phyloP scores from a whole-genome alignment of 1,140 invertebrate genomes.

The Achatina immaculata region DNA sequence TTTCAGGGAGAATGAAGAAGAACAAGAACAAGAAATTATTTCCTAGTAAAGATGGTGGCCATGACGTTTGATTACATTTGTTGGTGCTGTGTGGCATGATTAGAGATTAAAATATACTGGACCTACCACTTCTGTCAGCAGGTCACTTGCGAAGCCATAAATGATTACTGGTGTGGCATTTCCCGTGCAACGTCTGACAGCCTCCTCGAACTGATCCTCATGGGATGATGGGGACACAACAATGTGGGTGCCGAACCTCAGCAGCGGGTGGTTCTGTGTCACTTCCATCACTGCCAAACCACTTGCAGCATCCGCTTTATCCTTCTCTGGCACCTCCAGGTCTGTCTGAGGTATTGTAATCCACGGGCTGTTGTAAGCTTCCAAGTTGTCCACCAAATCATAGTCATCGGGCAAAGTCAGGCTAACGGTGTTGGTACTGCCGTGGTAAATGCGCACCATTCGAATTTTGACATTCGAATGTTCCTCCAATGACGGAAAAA shows the following conservation, averaged over 20 bases:
- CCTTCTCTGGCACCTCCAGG: conserved; percentile 75
- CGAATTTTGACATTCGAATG: conserved; percentile 73
- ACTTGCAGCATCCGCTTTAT: conserved; percentile 47
- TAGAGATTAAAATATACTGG: no score
- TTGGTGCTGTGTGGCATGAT: no score
- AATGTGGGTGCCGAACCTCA: conserved; percentile 82
- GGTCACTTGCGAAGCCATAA: conserved; percentile 77
- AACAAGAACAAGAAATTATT: no score
- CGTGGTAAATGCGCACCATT: conserved; percentile 82
- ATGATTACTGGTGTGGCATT: conserved; percentile 77
- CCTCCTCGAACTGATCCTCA: conserved; percentile 42
- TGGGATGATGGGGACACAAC: conserved; percentile 79
- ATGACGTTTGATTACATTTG: no score
- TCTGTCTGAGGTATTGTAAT: conserved; percentile 78
- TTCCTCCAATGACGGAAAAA: conserved; percentile 73
- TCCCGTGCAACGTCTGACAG: conserved; percentile 72
- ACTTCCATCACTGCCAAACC: conserved; percentile 75
- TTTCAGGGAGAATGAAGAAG: no score
- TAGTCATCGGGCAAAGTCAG: conserved; percentile 82
- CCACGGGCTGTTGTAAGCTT: conserved; percentile 77
- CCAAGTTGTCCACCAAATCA: conserved; percentile 80
- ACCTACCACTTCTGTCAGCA: conserved; percentile 74
- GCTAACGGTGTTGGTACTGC: conserved; percentile 78
- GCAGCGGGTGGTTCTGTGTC: conserved; percentile 79
- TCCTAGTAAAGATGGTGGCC: no score